Evolutionary conservation across 2,113 vertebrate species (phyloP), one percentile per base, ranked within the genome.

Genomic region (Gambusia holbrooki): DNA sequence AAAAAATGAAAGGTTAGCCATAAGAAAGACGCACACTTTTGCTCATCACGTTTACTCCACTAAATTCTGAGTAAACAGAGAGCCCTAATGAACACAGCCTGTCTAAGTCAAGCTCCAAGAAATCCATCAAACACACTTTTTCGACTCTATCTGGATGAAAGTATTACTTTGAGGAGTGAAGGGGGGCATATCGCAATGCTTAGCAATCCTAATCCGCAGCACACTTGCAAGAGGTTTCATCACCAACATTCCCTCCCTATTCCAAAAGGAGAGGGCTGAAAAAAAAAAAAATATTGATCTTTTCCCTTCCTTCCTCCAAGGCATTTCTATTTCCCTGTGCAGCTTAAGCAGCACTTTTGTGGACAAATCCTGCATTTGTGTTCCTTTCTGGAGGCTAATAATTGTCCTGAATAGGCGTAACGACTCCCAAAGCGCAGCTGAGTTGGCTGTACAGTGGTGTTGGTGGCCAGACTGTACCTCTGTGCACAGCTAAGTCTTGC

Each of bases 181-280:
- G 22, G 51, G 51, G 22, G 45, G 85, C 87, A 91, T 92, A 91
- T 92, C 84, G 92, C 91, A 93, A 93, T 71, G 87, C 88, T 92
- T 83, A 93, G 92, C 92, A 92, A 93, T 91, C 91, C 82, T 90
- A 93, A 93, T 91, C 90, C 86, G 62, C 85, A 77, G 85, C 75
- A 80, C 86, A 87, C 92, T 94, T 94, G 92, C 93, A 94, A 84
- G 48, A 83, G 89, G 92, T 94, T 94, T 93, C 93, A 93, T 94
- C 94, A 94, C 86, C 89, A 88, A 69, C 84, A 85, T 84, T 88
- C 86, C 87, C 88, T 83, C 89, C 89, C 86, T 76, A 66, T 69
- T 89, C 84, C 82, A 88, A 82, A 85, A 85, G 73, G 66, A 30
- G 66, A 13, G 69, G 84, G 76, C 35, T 80, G 76, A 73, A 82